Base-by-base conservation (phyloP, 2,113 vertebrate species). In the Poeciliopsis turrubarensis region DNA sequence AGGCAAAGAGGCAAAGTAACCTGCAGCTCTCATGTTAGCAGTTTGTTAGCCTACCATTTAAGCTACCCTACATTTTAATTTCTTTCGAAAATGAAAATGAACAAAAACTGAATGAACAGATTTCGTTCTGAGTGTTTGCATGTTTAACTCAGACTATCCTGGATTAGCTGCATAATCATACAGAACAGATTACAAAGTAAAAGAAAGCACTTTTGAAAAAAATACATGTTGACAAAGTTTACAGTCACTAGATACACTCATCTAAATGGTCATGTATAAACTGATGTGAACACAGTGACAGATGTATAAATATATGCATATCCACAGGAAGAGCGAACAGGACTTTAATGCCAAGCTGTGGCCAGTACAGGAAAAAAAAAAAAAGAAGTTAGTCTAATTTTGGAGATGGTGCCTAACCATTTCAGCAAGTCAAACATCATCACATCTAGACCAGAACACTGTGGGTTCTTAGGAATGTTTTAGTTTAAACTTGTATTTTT, bases 341-440 rank as follows among this genome's bases (percentile, higher is more conserved):
- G 70, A 5, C 1, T 84, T 84, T 90, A 68, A 73, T 89, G 86
- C 85, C 80, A 78, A 73, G 71, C 77, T 60, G 62, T 83, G 86
- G 88, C 82, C 86, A 87, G 75, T 26, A 32, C 54, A 74, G 76
- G 74, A 64, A 73, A 63, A 78, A 77, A 78, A 77, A 79, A 80
- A 79, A 78, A 29, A 60, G 68, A 71, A 78, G 69, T 47, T 39
- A 41, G 66, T 87, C 78, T 90, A 88, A 89, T 90, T 92, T 85
- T 63, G 83, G 83, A 86, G 68, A 31, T 61, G 69, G 74, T 75
- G 62, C 66, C 61, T 64, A 83, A 87, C 77, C 87, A 80, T 81
- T 86, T 82, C 79, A 83, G 68, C 77, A 81, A 86, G 80, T 87
- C 79, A 87, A 86, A 86, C 81, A 87, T 80, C 70, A 73, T 73